Evolutionary conservation across 1,140 invertebrate genomes (phyloP).

Genomic region (Drosophila nebulosa): DNA sequence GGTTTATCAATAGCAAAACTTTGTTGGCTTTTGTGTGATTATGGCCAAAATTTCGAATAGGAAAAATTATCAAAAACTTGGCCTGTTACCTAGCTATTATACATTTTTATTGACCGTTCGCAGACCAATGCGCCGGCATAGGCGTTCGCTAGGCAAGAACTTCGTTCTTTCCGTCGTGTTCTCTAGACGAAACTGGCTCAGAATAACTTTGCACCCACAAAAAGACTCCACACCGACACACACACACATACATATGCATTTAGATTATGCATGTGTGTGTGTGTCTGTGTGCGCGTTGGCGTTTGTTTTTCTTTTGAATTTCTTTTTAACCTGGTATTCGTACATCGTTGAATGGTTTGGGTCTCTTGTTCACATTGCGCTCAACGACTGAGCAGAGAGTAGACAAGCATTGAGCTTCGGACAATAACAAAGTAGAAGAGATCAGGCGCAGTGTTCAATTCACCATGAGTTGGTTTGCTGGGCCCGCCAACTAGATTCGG

Average conservation of each 20-base stretch:
- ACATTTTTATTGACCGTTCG: not conserved
- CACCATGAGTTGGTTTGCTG: constrained; percentile 11
- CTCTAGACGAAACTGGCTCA: constrained; percentile 51
- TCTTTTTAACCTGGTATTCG: constrained; percentile 6
- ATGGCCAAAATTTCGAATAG: too few relatives aligned
- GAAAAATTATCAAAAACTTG: constrained; percentile 31
- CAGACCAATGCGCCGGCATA: constrained; percentile 1
- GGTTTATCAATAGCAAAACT: constrained; percentile 5
- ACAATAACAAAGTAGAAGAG: constrained; percentile 22
- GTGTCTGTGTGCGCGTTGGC: constrained; percentile 25
- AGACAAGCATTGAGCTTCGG: constrained; percentile 8
- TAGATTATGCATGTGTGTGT: too few relatives aligned
- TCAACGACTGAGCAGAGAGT: constrained; percentile 23
- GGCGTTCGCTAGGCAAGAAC: constrained; percentile 19
- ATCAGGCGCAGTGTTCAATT: not conserved
- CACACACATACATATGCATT: not conserved
- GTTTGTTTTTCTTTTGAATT: constrained; percentile 48
- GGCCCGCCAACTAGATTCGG: constrained; percentile 1
- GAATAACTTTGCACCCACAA: constrained; percentile 14
- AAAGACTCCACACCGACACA: not conserved
- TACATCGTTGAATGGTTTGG: constrained; percentile 2
- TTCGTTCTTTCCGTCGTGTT: not conserved
- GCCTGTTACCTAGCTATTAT: constrained; percentile 21
- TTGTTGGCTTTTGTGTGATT: too few relatives aligned
- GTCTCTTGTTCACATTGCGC: constrained; percentile 3